phyloP scores from a whole-genome alignment of 2,888 invertebrate species.

The Phortica okadai region DNA sequence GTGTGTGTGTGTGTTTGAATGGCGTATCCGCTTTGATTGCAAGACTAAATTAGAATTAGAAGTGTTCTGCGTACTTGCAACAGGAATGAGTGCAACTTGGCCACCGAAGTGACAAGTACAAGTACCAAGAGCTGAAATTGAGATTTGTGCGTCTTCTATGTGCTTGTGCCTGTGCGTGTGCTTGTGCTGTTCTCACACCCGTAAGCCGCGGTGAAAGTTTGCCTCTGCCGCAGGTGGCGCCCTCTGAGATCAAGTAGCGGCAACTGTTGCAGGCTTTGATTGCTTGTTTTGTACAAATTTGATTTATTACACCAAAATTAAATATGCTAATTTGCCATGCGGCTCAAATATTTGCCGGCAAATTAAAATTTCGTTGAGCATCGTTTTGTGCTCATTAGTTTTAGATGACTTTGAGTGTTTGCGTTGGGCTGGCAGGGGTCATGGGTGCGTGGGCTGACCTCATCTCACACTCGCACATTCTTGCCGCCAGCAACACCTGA shows the following conservation, averaged over 20 bases:
- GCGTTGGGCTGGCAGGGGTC: no score
- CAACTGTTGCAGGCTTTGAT: no score
- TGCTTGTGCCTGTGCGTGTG: background rate
- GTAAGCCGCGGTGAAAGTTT: no score
- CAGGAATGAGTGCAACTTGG: background rate
- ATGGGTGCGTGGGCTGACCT: slow-evolving; percentile 7
- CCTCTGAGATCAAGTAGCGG: no score
- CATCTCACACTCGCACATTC: slow-evolving; percentile 44
- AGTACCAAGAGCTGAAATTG: background rate
- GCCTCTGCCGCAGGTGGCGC: no score
- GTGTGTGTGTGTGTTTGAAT: background rate
- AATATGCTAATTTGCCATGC: slow-evolving; percentile 58
- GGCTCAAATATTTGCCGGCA: slow-evolving; percentile 31
- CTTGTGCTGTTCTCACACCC: no score
- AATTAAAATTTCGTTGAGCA: slow-evolving; percentile 49
- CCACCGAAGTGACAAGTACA: no score
- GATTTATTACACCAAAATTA: slow-evolving; percentile 33
- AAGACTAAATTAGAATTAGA: slow-evolving; percentile 7
- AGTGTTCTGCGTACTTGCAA: background rate
- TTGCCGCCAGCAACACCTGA: no score
- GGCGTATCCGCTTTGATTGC: slow-evolving; percentile 1
- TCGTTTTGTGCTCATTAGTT: slow-evolving; percentile 18
- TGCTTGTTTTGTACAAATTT: slow-evolving; percentile 15
- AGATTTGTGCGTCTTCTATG: background rate
- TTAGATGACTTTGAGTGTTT: background rate